Base-by-base conservation (phyloP, 2,113 vertebrate species). In the Cairina moschata region DNA sequence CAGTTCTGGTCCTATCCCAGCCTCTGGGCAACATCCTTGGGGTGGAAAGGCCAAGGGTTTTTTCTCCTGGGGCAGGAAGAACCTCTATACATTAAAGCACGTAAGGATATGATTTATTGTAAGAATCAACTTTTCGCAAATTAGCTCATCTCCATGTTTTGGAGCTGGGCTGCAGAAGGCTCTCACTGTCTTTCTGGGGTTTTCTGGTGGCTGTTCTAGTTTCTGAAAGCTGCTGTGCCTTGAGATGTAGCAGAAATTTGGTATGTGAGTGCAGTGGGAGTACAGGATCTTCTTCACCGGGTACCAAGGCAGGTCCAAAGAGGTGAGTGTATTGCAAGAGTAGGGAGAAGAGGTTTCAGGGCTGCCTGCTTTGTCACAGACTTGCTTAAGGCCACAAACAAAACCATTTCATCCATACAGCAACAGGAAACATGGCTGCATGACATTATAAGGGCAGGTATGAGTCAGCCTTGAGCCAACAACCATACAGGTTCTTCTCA, bases 251-350 rank as follows among this genome's bases (percentile, higher is more conserved):
- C 4, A 65, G 13, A 55, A 32, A 22, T 28, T 25, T 13, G 7
- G 6, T 38, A 29, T 6, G 2, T 25, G 34, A 13, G 25, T 60
- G 12, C 0, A 3, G 40, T 13, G 40, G 4, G 10, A 84, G 26
- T 5, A 50, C 21, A 59, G 9, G 32, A 13, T 22, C 34, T 48
- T 74, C 31, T 63, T 85, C 38, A 32, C 1, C 1, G 17, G 18
- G 60, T 9, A 44, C 3, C 31, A 62, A 66, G 36, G 44, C 22
- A 88, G 38, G 16, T 77, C 38, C 44, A 80, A 69, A 73, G 63
- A 83, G 15, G 3, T 72, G 32, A 68, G 7, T 1, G 4, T 59
- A 32, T 23, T 32, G 34, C 36, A 83, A 21, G 11, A 79, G 31
- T 2, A 22, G 15, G 29, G 16, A 68, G 2, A 77, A 74, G 8